These are phyloP conservation scores for Drosophila azteca DNA, from an alignment of 1,140 invertebrate species.

Conservation along the genomic window DNA sequence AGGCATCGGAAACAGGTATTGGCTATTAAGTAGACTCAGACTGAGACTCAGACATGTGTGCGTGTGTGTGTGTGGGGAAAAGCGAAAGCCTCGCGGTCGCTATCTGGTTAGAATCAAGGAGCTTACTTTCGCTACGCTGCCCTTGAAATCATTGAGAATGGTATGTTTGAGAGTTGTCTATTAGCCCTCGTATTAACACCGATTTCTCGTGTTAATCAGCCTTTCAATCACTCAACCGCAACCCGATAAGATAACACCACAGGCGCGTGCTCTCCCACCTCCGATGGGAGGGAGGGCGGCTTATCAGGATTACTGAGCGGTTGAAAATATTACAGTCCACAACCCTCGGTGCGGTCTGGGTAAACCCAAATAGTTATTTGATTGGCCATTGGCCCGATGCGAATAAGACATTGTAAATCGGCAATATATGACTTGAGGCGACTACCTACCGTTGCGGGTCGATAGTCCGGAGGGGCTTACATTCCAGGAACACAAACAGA, in stretches of 20 bases:
- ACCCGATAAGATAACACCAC: slow-evolving; percentile 24
- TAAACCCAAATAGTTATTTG: slow-evolving; percentile 4
- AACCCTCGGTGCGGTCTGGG: slow-evolving; percentile 16
- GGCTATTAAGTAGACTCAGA: no score
- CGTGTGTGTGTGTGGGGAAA: neutral
- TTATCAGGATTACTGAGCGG: slow-evolving; percentile 8
- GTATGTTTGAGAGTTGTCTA: slow-evolving; percentile 17
- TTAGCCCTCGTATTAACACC: slow-evolving; percentile 16
- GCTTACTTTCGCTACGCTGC: slow-evolving; percentile 18
- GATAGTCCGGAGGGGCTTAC: no score
- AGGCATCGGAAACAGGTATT: slow-evolving; percentile 21
- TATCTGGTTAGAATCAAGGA: neutral
- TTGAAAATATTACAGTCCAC: no score
- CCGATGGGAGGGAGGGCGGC: neutral
- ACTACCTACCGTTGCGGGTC: no score
- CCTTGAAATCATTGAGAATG: slow-evolving; percentile 13
- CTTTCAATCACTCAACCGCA: slow-evolving; percentile 1
- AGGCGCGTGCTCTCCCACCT: slow-evolving; percentile 23
- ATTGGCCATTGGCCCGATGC: neutral
- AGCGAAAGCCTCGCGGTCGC: neutral
- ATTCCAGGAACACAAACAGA: no score
- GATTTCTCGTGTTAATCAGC: slow-evolving; percentile 30
- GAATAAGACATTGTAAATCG: slow-evolving; percentile 23
- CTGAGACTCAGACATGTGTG: no score
- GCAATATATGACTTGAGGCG: no score